phyloP scores from a whole-genome alignment of 2,113 vertebrate genomes.

The Rafetus swinhoei region DNA sequence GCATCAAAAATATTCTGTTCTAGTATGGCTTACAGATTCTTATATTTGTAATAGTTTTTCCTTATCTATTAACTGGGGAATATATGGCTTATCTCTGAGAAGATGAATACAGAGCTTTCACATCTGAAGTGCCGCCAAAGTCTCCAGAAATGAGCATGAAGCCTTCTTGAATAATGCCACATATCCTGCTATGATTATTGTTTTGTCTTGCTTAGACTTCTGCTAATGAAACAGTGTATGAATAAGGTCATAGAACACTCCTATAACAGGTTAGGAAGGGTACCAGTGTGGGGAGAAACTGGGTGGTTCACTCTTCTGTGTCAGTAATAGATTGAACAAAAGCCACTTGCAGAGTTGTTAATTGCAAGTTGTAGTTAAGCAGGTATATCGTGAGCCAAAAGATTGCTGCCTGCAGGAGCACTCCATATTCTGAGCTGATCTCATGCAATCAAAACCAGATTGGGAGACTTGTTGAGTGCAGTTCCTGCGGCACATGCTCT shows the following conservation, averaged over 20 bases:
- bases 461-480: conserved; percentile 21
- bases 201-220: neutral
- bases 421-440: neutral
- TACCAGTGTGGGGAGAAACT: neutral
- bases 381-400: neutral
- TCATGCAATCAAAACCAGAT: neutral
- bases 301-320: neutral
- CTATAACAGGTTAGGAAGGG: neutral
- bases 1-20: neutral
- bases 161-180: neutral
- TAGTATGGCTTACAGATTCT: neutral
- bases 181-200: conserved; percentile 17
- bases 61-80: neutral
- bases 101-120: neutral
- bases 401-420: conserved; percentile 27
- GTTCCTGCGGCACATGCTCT: conserved; percentile 1
- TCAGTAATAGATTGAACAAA: neutral
- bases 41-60: neutral
- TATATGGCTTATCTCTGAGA: neutral
- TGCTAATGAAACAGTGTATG: conserved; percentile 7
- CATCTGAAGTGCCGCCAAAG: neutral
- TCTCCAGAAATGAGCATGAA: too few relatives aligned
- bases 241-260: neutral
- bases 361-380: neutral
- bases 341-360: neutral